Base-by-base conservation (phyloP, 2,888 invertebrate species). In the Philaethria dido region DNA sequence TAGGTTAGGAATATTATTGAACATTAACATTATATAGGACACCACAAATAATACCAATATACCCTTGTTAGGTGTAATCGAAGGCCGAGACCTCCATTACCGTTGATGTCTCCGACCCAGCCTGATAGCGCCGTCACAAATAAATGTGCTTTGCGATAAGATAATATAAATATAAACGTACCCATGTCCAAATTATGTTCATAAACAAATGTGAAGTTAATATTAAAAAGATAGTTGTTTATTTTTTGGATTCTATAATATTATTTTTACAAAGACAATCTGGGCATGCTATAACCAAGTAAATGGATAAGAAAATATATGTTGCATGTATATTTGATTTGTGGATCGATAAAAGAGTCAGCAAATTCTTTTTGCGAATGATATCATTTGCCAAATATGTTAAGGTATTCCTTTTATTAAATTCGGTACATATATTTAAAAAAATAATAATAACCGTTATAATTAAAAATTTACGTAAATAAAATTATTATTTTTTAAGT, bases 1-100 rank as follows among this genome's bases (percentile, higher is more conserved):
- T n/a, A n/a, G 2, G n/a, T n/a, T n/a, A 9, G 8, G 6, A n/a
- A 9, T 50, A 25, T 25, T 50, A n/a, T 25, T 25, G 22, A 2
- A 48, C 25, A 14, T 48, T 22, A 25, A 25, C 50, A 25, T 29
- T 50, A 29, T 29, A 29, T 54, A 20, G 45, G 13, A 36, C n/a
- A 33, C 39, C 47, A 22, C 45, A 57, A 55, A 64, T 59, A 66
- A 48, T 50, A 50, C 39, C 55, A 64, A 52, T 50, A 52, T n/a
- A 62, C 64, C 67, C 70, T 80, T 79, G 86, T 88, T 87, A 86
- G 77, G 78, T 77, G 81, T 89, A 89, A 89, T 89, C 87, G 87
- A 78, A 78, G 84, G 87, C 78, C 80, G 78, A 80, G 85, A 84
- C 85, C 87, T 75, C 88, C 83, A 88, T 89, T 89, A 88, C 84